phyloP scores from a whole-genome alignment of 2,797 vertebrate species.

The Echeneis naucrates region DNA sequence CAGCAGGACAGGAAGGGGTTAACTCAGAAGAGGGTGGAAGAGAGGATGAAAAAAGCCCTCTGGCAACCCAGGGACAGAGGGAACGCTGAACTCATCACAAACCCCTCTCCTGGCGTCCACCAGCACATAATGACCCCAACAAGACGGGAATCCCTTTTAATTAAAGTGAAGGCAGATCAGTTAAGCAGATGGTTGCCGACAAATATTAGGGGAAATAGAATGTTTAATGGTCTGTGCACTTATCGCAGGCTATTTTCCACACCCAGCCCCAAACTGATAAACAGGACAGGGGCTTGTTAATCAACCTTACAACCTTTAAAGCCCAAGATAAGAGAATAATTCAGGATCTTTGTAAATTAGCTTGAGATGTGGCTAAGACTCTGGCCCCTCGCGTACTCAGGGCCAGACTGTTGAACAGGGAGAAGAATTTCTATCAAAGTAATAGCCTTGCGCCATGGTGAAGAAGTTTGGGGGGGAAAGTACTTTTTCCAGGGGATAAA shows the following conservation, averaged over 20 bases:
- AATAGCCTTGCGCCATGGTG: conserved; percentile 80
- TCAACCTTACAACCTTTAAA: conserved; percentile 90
- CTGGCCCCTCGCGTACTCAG: conserved; percentile 68
- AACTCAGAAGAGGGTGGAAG: conserved; percentile 67
- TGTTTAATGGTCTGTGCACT: conserved; percentile 87
- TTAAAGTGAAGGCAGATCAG: conserved; percentile 90
- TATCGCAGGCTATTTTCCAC: conserved; percentile 85
- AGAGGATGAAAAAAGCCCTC: conserved; percentile 78
- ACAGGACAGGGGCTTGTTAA: conserved; percentile 86
- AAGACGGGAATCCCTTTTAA: conserved; percentile 89
- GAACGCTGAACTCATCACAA: conserved; percentile 89
- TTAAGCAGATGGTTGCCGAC: conserved; percentile 88
- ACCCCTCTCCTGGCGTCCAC: conserved; percentile 82
- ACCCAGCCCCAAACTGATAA: conserved; percentile 86
- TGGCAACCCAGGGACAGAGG: conserved; percentile 84
- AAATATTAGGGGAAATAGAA: conserved; percentile 88
- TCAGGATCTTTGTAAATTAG: conserved; percentile 89
- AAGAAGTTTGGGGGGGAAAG: conserved; percentile 78
- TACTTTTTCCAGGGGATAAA: conserved; percentile 68
- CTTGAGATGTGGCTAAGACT: conserved; percentile 85
- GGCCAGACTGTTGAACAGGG: conserved; percentile 73
- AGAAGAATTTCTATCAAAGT: conserved; percentile 83
- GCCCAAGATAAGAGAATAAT: conserved; percentile 87
- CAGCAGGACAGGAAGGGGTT: conserved; percentile 74
- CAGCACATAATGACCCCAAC: conserved; percentile 86